Base-by-base conservation (phyloP, 2,797 vertebrate genomes). In the Sphaeramia orbicularis region DNA sequence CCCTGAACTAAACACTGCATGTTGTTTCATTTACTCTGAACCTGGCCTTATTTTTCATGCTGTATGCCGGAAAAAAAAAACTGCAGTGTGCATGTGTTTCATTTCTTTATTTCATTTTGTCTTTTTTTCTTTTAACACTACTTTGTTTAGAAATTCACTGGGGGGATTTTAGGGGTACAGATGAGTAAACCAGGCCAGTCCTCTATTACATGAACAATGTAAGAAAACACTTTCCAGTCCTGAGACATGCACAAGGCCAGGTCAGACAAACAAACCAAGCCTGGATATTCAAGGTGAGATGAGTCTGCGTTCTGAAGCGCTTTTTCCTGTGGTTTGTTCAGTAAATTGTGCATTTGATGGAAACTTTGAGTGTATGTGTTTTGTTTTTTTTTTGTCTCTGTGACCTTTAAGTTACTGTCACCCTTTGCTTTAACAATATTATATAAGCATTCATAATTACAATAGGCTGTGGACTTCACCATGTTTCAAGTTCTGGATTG, bases 281-380 rank as follows among this genome's bases (percentile, higher is more conserved):
- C 6, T 10, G 0, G 6, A 49, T 59, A 36, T 80, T 82, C 75
- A 86, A 80, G 70, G 79, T 52, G 41, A 54, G 36, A 30, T 45
- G 9, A 58, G 40, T 77, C 44, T 42, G n/a, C n/a, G n/a, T n/a
- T n/a, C n/a, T n/a, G n/a, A 47, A 53, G 57, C 51, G 47, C 35
- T 2, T 60, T 27, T 27, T 3, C 14, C 54, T 65, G 12, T 52
- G 38, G 59, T 48, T 66, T 58, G 0, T 50, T 65, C 37, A 37
- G 40, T 30, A 7, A 58, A 41, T 27, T 10, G 10, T 7, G 10
- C 7, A 18, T 32, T 60, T 15, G 30, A 2, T 59, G 73, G 51
- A 61, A 62, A 68, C 48, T 59, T 12, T 38, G 38, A 47, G 21
- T 27, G 24, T 30, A n/a, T n/a, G n/a, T n/a, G n/a, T n/a, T n/a